A percentile compares a stretch with the other conserved stretches of the same genome.
These are phyloP conservation scores for Drosophila nasuta DNA, from an alignment of 1,140 invertebrate genomes.

Conservation along the genomic window DNA sequence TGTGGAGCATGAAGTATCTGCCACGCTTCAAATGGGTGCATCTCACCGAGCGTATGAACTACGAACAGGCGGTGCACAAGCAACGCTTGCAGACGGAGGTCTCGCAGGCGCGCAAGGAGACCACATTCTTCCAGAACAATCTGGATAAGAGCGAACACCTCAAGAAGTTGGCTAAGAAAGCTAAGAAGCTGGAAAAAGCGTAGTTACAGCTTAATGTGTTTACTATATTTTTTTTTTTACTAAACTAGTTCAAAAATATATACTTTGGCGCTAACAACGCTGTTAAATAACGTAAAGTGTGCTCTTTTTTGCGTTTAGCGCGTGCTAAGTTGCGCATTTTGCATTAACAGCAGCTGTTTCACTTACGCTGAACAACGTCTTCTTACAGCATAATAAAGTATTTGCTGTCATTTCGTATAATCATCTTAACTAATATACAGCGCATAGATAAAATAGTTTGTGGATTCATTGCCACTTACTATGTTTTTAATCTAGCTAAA, in stretches of 20 bases:
- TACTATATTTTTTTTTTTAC: conserved; percentile 21
- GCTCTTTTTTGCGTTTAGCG: conserved; percentile 6
- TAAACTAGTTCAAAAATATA: conserved; percentile 27
- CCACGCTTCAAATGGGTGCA: conserved; percentile 98
- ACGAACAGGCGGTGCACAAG: conserved; percentile 95
- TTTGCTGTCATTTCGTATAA: no score
- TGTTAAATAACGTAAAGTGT: conserved; percentile 1
- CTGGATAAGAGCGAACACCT: conserved; percentile 91
- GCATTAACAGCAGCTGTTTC: conserved; percentile 17
- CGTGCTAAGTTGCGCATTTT: not conserved
- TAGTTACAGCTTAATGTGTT: conserved; percentile 17
- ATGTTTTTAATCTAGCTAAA: no score
- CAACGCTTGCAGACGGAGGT: conserved; percentile 95
- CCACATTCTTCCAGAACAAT: conserved; percentile 93
- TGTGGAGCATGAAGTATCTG: conserved; percentile 99
- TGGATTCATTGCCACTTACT: no score
- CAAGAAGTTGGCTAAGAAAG: conserved; percentile 85
- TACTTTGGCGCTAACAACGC: conserved; percentile 23
- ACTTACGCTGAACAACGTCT: conserved; percentile 7
- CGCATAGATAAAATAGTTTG: no score
- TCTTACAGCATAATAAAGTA: not conserved
- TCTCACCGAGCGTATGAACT: conserved; percentile 95
- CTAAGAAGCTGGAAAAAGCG: conserved; percentile 33
- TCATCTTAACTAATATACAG: no score
- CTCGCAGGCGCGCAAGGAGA: conserved; percentile 95